These are phyloP conservation scores for Pogonus chalceus DNA, from an alignment of 1,140 invertebrate species.

Conservation along the genomic window DNA sequence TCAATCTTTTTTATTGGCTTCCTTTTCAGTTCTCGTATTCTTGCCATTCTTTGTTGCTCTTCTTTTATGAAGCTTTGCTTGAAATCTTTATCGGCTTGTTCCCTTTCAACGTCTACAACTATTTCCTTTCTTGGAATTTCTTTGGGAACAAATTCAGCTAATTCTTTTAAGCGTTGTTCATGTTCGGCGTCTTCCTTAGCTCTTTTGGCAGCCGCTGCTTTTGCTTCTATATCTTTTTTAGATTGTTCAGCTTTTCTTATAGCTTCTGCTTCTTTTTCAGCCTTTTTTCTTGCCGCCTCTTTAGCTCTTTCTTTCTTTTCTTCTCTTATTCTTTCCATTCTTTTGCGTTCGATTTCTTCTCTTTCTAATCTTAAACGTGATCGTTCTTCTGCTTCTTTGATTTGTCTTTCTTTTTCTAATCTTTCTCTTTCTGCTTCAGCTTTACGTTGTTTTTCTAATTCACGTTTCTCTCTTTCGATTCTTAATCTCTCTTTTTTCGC, in stretches of 20 bases:
- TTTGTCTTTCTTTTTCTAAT: slow-evolving; percentile 20
- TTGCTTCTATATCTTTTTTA: neutral
- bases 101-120: neutral
- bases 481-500: slow-evolving; percentile 13
- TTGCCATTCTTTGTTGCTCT: neutral
- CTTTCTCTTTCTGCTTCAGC: slow-evolving; percentile 14
- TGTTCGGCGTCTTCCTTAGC: neutral
- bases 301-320: neutral
- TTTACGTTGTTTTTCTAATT: slow-evolving; percentile 15
- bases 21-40: neutral
- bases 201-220: neutral
- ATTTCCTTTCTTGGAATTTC: neutral
- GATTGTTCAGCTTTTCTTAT: slow-evolving; percentile 10
- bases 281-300: slow-evolving; percentile 4
- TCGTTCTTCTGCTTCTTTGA: slow-evolving; percentile 25
- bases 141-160: neutral
- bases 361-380: slow-evolving; percentile 18
- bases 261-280: slow-evolving; percentile 6
- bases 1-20: neutral
- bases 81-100: neutral
- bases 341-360: slow-evolving; percentile 22
- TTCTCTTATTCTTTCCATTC: slow-evolving; percentile 11
- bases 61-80: neutral
- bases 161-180: neutral
- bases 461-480: slow-evolving; percentile 20